Conservation (phyloP, 2,888 invertebrate genomes). For the Agriopis marginaria region DNA sequence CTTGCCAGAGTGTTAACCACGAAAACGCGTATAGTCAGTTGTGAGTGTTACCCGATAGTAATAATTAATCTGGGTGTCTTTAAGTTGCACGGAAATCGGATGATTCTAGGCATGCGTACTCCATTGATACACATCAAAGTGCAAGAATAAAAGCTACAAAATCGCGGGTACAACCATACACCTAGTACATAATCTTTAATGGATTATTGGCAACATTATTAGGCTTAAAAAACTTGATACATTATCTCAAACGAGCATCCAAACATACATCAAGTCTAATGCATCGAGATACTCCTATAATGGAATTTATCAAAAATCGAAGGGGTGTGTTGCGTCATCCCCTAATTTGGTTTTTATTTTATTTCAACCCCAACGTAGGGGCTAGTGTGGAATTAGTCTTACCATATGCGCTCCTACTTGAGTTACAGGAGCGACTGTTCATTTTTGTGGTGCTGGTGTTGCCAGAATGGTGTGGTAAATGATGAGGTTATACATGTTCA, state of each 20-base stretch:
- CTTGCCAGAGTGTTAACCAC: too few relatives aligned
- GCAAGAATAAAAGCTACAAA: too few relatives aligned
- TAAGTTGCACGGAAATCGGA: too few relatives aligned
- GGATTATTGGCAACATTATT: not conserved
- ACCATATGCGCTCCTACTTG: conserved; percentile 85
- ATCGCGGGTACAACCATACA: too few relatives aligned
- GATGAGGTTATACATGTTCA: not conserved
- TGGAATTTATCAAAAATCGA: conserved; percentile 85
- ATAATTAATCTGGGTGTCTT: too few relatives aligned
- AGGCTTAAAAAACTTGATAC: conserved; percentile 28
- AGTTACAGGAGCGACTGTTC: conserved; percentile 78
- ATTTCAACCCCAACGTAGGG: conserved; percentile 73
- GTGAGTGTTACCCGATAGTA: too few relatives aligned
- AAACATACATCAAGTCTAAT: conserved; percentile 68
- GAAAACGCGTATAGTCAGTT: too few relatives aligned
- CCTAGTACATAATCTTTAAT: not conserved
- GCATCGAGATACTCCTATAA: conserved; percentile 73
- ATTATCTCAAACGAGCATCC: conserved; percentile 50
- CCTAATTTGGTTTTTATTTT: conserved; percentile 85
- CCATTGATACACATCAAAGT: too few relatives aligned
- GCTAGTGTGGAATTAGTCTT: conserved; percentile 81
- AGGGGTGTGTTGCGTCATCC: conserved; percentile 85
- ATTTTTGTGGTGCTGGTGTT: conserved; percentile 63
- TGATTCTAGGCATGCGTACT: too few relatives aligned
- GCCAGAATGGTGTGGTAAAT: conserved; percentile 5